These are phyloP conservation scores for Caracal caracal DNA, from an alignment of 2,113 vertebrate species.

Conservation along the genomic window DNA sequence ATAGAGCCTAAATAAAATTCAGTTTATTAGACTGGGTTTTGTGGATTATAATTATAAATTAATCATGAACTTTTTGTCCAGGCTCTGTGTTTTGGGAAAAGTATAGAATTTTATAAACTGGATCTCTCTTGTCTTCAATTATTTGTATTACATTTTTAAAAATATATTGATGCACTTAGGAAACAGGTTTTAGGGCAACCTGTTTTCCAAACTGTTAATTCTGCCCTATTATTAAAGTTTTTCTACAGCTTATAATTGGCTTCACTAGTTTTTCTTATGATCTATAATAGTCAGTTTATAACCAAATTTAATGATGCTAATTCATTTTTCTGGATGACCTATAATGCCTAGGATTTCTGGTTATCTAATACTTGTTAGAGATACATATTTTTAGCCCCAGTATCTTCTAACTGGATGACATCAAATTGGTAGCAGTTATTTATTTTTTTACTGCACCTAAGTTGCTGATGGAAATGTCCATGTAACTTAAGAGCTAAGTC, in stretches of 20 bases:
- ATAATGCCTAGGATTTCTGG: background rate
- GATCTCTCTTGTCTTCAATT: background rate
- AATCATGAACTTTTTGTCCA: background rate
- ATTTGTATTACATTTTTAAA: background rate
- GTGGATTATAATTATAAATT: constrained; percentile 6
- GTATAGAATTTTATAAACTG: background rate
- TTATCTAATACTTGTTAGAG: background rate
- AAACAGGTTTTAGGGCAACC: background rate
- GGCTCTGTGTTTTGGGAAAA: background rate
- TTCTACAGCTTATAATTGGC: background rate
- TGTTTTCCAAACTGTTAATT: constrained; percentile 35
- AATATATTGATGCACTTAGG: background rate
- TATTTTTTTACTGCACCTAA: background rate
- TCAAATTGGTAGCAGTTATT: background rate
- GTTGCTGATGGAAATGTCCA: background rate
- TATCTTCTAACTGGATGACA: background rate
- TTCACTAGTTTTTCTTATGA: background rate
- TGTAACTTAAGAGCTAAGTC: background rate
- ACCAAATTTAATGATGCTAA: background rate
- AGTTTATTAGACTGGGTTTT: background rate
- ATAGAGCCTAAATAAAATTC: background rate
- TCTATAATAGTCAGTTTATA: background rate
- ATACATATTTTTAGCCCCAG: background rate
- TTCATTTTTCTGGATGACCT: background rate
- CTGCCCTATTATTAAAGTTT: background rate